Conservation (phyloP, 2,797 vertebrate species). For the Numenius phaeopus region DNA sequence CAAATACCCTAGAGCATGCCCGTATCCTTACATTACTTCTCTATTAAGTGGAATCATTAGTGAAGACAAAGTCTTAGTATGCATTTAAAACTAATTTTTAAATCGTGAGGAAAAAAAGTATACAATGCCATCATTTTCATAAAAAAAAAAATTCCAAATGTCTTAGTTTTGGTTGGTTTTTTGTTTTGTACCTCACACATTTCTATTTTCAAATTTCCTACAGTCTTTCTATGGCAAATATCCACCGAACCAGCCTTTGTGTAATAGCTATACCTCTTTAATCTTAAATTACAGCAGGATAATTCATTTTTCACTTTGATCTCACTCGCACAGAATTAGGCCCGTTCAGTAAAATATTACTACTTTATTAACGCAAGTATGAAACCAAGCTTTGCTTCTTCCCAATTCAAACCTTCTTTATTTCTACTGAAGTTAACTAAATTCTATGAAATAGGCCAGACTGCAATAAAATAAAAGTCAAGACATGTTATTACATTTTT, state of each 20-base stretch:
- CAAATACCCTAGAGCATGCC: neutral
- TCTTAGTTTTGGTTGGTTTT: neutral
- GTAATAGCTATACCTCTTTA: neutral
- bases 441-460: neutral
- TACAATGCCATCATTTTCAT: neutral
- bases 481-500: neutral
- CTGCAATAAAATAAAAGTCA: neutral
- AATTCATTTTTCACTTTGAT: neutral
- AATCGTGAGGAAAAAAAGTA: neutral
- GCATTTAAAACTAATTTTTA: neutral
- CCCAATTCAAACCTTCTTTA: neutral
- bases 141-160: neutral
- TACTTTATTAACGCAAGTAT: neutral
- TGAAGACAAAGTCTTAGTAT: neutral
- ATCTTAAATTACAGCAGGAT: neutral
- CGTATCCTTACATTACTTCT: neutral
- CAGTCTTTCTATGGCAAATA: neutral
- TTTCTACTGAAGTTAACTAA: neutral
- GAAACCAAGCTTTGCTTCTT: neutral
- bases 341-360: neutral
- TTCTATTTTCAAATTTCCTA: neutral
- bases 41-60: neutral
- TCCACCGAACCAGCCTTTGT: too few species aligned
- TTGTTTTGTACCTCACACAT: neutral
- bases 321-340: neutral